These are phyloP conservation scores for Turnix velox DNA, from an alignment of 2,113 vertebrate genomes.

Conservation along the genomic window DNA sequence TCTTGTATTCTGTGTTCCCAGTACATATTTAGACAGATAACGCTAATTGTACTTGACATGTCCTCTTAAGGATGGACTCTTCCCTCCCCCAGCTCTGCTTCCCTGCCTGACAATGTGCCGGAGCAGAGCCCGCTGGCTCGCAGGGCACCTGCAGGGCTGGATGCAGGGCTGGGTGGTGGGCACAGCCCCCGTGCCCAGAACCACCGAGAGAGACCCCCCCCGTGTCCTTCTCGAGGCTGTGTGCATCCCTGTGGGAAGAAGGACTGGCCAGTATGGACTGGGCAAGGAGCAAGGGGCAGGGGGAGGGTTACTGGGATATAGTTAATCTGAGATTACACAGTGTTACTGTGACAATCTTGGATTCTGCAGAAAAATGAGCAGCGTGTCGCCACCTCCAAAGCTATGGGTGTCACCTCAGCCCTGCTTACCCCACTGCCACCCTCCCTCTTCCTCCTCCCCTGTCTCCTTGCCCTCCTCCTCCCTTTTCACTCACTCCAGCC, in stretches of 20 bases:
- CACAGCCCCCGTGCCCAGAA: accelerated
- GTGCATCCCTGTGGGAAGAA: accelerated
- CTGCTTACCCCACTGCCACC: neutral
- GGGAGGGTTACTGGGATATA: neutral
- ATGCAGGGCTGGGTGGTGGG: accelerated
- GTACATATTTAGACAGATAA: conserved; percentile 83
- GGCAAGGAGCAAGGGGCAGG: neutral
- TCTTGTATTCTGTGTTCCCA: conserved; percentile 72
- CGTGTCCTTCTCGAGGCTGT: accelerated
- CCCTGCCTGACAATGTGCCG: conserved; percentile 53
- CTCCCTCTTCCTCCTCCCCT: neutral
- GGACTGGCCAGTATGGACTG: accelerated
- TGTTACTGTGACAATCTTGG: neutral
- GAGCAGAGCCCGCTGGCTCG: neutral
- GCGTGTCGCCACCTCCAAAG: neutral
- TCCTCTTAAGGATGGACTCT: conserved; percentile 77
- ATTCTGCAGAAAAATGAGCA: neutral
- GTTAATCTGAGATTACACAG: conserved; percentile 29
- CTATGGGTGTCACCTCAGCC: neutral
- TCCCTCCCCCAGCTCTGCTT: conserved; percentile 65
- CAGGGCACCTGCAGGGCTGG: neutral
- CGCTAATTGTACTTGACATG: conserved; percentile 80
- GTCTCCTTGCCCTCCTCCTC: neutral
- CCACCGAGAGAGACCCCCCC: accelerated
- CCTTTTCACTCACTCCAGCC: neutral